These are phyloP conservation scores for Novumbra hubbsi DNA, from an alignment of 2,797 vertebrate genomes.

Conservation along the genomic window DNA sequence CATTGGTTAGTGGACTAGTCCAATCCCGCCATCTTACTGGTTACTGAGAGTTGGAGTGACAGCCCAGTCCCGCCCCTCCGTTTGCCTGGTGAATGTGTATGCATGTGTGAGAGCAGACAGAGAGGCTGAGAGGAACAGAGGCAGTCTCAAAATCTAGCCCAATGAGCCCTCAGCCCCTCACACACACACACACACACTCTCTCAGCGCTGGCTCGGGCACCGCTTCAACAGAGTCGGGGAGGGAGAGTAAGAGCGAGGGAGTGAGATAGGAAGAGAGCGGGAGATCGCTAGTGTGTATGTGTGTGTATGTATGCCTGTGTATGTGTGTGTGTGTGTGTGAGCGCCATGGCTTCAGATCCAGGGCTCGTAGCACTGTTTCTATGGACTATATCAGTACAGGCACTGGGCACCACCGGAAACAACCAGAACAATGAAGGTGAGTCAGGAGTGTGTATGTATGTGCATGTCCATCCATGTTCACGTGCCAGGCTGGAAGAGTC, in stretches of 20 bases:
- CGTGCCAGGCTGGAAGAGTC: neutral
- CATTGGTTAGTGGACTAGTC: constrained; percentile 25
- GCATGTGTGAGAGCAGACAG: constrained; percentile 36
- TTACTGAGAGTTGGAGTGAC: constrained; percentile 58
- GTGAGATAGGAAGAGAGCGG: constrained; percentile 36
- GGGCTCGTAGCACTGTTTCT: constrained; percentile 73
- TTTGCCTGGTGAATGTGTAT: constrained; percentile 55
- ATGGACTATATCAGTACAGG: constrained; percentile 76
- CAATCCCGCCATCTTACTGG: constrained; percentile 61
- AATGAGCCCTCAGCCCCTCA: constrained; percentile 71
- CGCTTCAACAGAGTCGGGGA: constrained; percentile 62
- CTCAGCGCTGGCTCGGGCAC: constrained; percentile 52
- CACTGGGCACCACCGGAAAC: constrained; percentile 58
- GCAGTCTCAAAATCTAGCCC: constrained; percentile 71
- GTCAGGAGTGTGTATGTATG: constrained; percentile 18
- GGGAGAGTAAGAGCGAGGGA: constrained; percentile 40
- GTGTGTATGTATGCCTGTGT: constrained; percentile 52
- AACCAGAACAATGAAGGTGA: constrained; percentile 75
- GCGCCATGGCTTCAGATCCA: constrained; percentile 77
- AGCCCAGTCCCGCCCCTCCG: constrained; percentile 48
- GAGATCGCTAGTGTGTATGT: constrained; percentile 27
- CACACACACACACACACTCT: constrained; percentile 36
- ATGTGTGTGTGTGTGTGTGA: constrained; percentile 51
- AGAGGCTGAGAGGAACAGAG: constrained; percentile 54
- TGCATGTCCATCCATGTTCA: neutral